Conservation (phyloP, 2,888 invertebrate species). For the Torymus tubicola region DNA sequence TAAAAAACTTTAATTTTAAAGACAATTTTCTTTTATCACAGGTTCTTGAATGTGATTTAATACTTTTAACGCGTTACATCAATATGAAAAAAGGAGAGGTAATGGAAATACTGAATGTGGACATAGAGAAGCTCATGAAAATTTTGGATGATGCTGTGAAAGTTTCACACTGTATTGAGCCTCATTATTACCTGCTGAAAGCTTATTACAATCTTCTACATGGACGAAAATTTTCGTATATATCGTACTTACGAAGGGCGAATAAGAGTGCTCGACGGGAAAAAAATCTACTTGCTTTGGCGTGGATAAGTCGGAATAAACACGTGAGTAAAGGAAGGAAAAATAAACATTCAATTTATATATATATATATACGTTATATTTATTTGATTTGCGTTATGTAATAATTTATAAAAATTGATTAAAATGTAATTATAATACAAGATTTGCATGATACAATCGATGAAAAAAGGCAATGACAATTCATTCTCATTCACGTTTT, state of each 20-base stretch:
- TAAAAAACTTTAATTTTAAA: not conserved
- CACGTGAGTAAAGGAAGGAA: conserved; percentile 58
- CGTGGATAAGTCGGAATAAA: conserved; percentile 63
- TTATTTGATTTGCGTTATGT: conserved; percentile 56
- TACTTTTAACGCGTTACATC: conserved; percentile 62
- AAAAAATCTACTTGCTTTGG: conserved; percentile 60
- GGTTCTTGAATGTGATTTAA: conserved; percentile 64
- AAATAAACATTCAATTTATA: conserved; percentile 3
- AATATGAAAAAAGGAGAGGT: conserved; percentile 61
- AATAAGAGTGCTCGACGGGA: conserved; percentile 57
- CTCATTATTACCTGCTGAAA: conserved; percentile 61
- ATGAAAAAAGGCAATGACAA: conserved; percentile 48
- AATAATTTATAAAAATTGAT: conserved; percentile 58
- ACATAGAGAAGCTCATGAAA: conserved; percentile 54
- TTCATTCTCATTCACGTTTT: not conserved
- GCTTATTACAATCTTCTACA: conserved; percentile 61
- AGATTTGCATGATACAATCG: conserved; percentile 43
- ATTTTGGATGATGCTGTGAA: conserved; percentile 39
- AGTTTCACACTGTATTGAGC: conserved; percentile 59
- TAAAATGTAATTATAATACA: conserved; percentile 55
- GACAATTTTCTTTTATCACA: conserved; percentile 33
- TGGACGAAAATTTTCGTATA: conserved; percentile 41
- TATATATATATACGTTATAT: conserved; percentile 44
- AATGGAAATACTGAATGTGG: conserved; percentile 49
- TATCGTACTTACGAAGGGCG: conserved; percentile 56